Conservation (phyloP, 2,797 vertebrate species). For the Aplochiton taeniatus region DNA sequence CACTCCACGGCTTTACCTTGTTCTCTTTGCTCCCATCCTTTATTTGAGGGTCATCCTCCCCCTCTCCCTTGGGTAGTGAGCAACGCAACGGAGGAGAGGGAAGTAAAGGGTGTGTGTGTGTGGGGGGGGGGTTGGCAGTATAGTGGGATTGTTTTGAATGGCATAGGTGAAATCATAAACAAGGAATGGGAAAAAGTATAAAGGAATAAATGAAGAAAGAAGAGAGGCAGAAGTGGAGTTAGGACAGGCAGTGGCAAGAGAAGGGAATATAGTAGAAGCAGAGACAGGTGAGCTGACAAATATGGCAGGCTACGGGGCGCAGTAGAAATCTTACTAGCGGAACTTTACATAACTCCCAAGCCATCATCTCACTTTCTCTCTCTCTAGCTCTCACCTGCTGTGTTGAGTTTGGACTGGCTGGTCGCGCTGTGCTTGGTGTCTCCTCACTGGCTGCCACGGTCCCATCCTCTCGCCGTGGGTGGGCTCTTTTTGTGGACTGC, state of each 20-base stretch:
- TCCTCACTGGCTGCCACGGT: constrained; percentile 53
- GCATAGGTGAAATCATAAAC: background rate
- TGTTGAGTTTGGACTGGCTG: constrained; percentile 38
- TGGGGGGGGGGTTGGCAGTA: too few relatives aligned
- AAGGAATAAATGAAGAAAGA: constrained; percentile 10
- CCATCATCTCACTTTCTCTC: background rate
- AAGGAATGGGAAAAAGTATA: background rate
- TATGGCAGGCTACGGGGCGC: too few relatives aligned
- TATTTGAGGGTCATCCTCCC: constrained; percentile 78
- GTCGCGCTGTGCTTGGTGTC: constrained; percentile 57
- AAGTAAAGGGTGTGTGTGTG: background rate
- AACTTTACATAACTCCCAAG: background rate
- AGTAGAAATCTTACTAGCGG: background rate
- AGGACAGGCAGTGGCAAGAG: constrained; percentile 18
- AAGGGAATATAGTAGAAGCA: background rate
- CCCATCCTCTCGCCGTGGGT: constrained; percentile 81
- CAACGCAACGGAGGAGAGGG: constrained; percentile 52
- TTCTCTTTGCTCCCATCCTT: constrained; percentile 82
- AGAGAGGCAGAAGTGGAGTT: constrained; percentile 45
- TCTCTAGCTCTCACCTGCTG: constrained; percentile 55
- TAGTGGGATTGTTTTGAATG: too few relatives aligned
- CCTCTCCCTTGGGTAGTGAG: constrained; percentile 75
- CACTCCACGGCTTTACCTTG: constrained; percentile 70
- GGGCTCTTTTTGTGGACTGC: constrained; percentile 94
- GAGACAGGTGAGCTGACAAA: background rate